Base-by-base conservation (phyloP, 1,140 invertebrate species). In the Bombus huntii region DNA sequence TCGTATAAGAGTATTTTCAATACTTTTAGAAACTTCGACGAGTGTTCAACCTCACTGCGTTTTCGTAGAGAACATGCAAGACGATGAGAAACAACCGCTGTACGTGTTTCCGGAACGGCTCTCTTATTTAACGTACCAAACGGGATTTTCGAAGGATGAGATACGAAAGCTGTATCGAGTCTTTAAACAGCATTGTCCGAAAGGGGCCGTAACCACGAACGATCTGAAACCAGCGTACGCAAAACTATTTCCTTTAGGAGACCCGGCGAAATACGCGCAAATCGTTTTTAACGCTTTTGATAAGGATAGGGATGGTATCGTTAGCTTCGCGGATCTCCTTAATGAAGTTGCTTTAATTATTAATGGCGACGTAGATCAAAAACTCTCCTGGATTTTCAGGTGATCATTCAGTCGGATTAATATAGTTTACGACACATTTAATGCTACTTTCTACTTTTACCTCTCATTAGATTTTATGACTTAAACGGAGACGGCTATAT, bases 371-470 rank as follows among this genome's bases (percentile, higher is more conserved):
- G 72, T 85, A 0, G 93, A 94, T 47, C 87, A 94, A 37, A 95
- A 93, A 68, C 91, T 94, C 1, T 88, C 88, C 3, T 95, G 94
- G 94, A 94, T 95, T 86, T 95, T 95, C 70, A 87, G 88, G 94
- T 94, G 62, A 88, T 85, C 47, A 3, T 68, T 71, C 25, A 22
- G 10, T 34, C n/a, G 13, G 2, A 53, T 80, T 3, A 31, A 28
- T 3, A 65, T 37, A 22, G 3, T 31, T 13, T 12, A 2, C 6
- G 15, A 44, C 22, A n/a, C 1, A 4, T 37, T 66, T 76, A 81
- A 31, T 37, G 77, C 59, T 65, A 78, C 34, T 91, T 84, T 70
- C 66, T 85, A n/a, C 15, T 87, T 15, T 78, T 79, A 44, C 22
- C 34, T 57, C 9, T 39, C 53, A 31, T 75, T 79, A 95, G 94